Evolutionary conservation across 2,888 invertebrate genomes (phyloP).

Genomic region (Poecilus cupreus): DNA sequence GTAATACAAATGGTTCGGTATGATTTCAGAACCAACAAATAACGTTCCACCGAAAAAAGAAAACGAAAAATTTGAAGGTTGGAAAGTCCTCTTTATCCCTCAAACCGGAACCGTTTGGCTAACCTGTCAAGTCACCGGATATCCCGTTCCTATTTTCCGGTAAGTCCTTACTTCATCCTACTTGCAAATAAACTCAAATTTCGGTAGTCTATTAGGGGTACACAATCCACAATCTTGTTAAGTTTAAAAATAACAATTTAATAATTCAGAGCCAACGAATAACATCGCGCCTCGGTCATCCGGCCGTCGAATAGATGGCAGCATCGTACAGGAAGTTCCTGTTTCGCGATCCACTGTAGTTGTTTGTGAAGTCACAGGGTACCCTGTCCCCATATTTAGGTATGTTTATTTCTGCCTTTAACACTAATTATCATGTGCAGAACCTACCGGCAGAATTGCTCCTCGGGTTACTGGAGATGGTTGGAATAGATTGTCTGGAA

Average conservation of each 20-base stretch:
- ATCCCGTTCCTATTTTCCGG: conserved; percentile 80
- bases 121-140: conserved; percentile 78
- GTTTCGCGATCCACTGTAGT: conserved; percentile 70
- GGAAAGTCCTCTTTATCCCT: conserved; percentile 77
- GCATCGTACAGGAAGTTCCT: conserved; percentile 73
- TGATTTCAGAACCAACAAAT: conserved; percentile 75
- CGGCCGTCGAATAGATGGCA: conserved; percentile 73
- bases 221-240: background rate
- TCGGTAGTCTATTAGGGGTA: conserved; percentile 18
- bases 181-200: background rate
- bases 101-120: conserved; percentile 76
- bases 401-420: conserved; percentile 52
- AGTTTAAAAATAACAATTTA: too few relatives aligned
- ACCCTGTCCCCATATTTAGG: conserved; percentile 64
- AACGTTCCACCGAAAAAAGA: conserved; percentile 79
- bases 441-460: conserved; percentile 75
- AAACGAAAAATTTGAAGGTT: conserved; percentile 76
- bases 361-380: conserved; percentile 69
- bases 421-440: conserved; percentile 67
- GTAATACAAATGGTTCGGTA: background rate
- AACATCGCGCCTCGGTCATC: conserved; percentile 77
- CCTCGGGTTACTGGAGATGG: conserved; percentile 75
- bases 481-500: conserved; percentile 73
- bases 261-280: conserved; percentile 83
- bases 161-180: conserved; percentile 71